A percentile compares a stretch with the other conserved stretches of the same genome.
These are phyloP conservation scores for Drosophila fungiperda DNA, from an alignment of 2,888 invertebrate genomes.

Conservation along the genomic window DNA sequence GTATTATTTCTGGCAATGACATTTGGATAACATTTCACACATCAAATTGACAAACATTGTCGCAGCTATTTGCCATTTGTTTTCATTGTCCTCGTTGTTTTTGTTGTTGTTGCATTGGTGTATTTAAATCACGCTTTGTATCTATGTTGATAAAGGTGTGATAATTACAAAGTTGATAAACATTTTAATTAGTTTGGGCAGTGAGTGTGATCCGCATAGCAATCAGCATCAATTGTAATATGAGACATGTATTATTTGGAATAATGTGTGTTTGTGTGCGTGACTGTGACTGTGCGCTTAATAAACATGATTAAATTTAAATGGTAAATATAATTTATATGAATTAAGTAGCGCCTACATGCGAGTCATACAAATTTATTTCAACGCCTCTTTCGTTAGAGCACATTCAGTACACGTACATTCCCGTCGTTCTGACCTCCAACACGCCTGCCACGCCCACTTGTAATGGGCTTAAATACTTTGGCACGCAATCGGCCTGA, in stretches of 20 bases:
- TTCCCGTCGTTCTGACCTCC: background rate
- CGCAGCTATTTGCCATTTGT: background rate
- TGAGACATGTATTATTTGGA: slow-evolving; percentile 39
- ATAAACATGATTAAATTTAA: slow-evolving; percentile 70
- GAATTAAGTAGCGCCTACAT: slow-evolving; percentile 65
- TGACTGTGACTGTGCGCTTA: slow-evolving; percentile 36
- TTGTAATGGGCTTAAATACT: slow-evolving; percentile 66
- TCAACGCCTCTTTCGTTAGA: slow-evolving; percentile 54
- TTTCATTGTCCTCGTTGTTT: no score
- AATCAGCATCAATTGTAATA: slow-evolving; percentile 73
- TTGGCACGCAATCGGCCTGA: slow-evolving; percentile 46
- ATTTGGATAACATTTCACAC: slow-evolving; percentile 10
- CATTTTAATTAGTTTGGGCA: slow-evolving; percentile 75
- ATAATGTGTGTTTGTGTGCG: slow-evolving; percentile 6
- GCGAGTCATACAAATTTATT: slow-evolving; percentile 56
- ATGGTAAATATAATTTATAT: slow-evolving; percentile 66
- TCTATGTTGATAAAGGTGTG: slow-evolving; percentile 36
- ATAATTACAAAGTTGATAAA: slow-evolving; percentile 75
- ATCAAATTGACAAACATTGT: slow-evolving; percentile 7
- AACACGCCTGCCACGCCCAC: slow-evolving; percentile 6
- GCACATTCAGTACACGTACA: slow-evolving; percentile 61
- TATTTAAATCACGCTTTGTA: slow-evolving; percentile 33
- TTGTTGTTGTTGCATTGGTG: slow-evolving; percentile 4
- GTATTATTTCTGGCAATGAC: slow-evolving; percentile 12
- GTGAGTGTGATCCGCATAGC: slow-evolving; percentile 56